Base-by-base conservation (phyloP, 2,113 vertebrate genomes). In the Hiodon alosoides region DNA sequence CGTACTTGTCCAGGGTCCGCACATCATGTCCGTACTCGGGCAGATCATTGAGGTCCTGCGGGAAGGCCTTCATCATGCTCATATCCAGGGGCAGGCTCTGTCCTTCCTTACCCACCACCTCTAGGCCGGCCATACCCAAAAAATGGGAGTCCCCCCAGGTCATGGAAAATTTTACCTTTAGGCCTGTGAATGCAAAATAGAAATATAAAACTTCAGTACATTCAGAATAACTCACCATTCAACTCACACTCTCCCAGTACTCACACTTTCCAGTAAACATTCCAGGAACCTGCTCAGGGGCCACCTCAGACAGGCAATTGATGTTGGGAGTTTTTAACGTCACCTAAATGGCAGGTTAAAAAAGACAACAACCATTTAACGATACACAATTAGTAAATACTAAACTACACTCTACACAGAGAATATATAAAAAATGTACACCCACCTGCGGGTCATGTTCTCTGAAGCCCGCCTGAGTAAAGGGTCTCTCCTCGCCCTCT, bases 131-230 rank as follows among this genome's bases (percentile, higher is more conserved):
- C 84, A 98, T 87, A 2, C 97, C 97, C 75, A 98, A 82, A 84
- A 94, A 98, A 79, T 98, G 93, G 47, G 81, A 82, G 79, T 99
- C 96, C 0, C 97, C 96, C 97, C 97, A 99, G 0, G 97, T 95
- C 71, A 89, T 79, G 0, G 90, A 86, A 76, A 98, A 90, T 76
- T 94, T 94, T 78, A 99, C 82, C 10, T 91, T 92, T 72, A 99
- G 89, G 79, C 90, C 97, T 99, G 78, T 10, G 71, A 59, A 68
- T 3, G 52, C 72, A 31, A 48, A 6, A 60, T 17, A 53, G 4
- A 57, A 58, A 50, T 4, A 17, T 51, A 76, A 4, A 53, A 71
- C 52, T 65, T 52, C 31, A 76, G 17, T 16, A 13, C 5, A 55
- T 53, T 62, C 17, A 67, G 16, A 76, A 14, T 64, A 48, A 7